Evolutionary conservation across 2,888 invertebrate genomes (phyloP), one percentile per base, ranked within the genome.

Genomic region (Coecobrya sp.): DNA sequence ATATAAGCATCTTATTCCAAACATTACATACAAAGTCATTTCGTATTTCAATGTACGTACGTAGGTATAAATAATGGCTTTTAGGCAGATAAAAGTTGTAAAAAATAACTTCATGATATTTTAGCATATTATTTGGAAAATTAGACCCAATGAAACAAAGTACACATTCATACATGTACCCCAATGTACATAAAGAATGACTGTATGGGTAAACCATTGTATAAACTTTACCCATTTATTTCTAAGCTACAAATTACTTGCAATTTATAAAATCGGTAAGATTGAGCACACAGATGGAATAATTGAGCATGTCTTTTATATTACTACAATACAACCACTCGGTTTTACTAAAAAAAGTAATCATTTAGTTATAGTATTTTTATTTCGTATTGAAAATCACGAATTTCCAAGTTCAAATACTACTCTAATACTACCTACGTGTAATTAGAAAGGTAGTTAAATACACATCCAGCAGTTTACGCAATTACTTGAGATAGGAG

Each of bases 151-250:
- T 45, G 45, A 73, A 45, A 73, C 73, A 73, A 73, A 73, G 68
- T 36, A 36, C 42, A 42, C 68, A 68, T 22, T 19, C 27, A 2
- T 65, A 73, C 42, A 36, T 11, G 10, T 22, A 73, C 25, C 19
- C 42, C 45, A 13, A 25, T 16, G 19, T 19, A 70, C 42, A 42
- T 36, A 73, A 73, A 73, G 22, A 42, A 73, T 45, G 45, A 10
- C 42, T 73, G 73, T n/a, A 22, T 73, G 42, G 11, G 45, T 68
- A 30, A 68, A 68, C 30, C 16, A 8, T 36, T 70, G 36, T 70
- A 45, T 19, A 16, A 73, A 73, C 73, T 73, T 73, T 73, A 22
- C 45, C 73, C 73, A 73, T 73, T 73, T 22, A 73, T 73, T 45
- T 22, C 22, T 73, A 13, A 45, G 22, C 11, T 73, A 70, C 70